Conservation (phyloP, 2,113 vertebrate genomes). For the Boleophthalmus pectinirostris region DNA sequence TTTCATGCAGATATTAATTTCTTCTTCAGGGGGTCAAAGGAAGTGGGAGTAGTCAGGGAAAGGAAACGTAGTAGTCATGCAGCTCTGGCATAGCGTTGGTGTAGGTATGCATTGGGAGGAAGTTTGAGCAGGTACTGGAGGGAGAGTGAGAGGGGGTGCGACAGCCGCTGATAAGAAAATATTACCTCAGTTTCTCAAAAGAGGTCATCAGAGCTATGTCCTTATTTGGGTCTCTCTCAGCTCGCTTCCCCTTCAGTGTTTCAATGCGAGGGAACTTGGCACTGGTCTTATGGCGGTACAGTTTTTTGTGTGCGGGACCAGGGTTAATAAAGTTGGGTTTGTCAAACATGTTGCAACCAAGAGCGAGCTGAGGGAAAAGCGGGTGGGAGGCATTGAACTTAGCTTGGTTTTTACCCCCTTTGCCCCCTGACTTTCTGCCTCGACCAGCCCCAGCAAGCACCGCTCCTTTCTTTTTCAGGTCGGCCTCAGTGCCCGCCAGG, state of each 20-base stretch:
- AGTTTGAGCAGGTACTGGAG: conserved; percentile 68
- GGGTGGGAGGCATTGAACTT: conserved; percentile 85
- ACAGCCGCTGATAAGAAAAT: conserved; percentile 92
- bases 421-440: conserved; percentile 86
- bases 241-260: conserved; percentile 92
- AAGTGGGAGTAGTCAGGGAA: conserved; percentile 75
- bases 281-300: conserved; percentile 99
- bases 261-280: conserved; percentile 95
- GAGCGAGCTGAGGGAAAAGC: conserved; percentile 82
- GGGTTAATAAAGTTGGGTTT: conserved; percentile 95
- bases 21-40: conserved; percentile 77
- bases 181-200: conserved; percentile 99
- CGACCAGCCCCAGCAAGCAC: conserved; percentile 79
- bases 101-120: conserved; percentile 74
- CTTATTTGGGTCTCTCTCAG: conserved; percentile 92
- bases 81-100: conserved; percentile 88
- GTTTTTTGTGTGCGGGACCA: conserved; percentile 98
- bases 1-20: conserved; percentile 90
- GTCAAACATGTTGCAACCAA: conserved; percentile 88
- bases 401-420: conserved; percentile 88
- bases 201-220: conserved; percentile 93
- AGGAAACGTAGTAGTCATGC: conserved; percentile 89
- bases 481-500: conserved; percentile 91
- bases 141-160: conserved; percentile 72
- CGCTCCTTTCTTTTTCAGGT: conserved; percentile 90